Base-by-base conservation (phyloP, 2,113 vertebrate genomes). In the Melanerpes formicivorus region DNA sequence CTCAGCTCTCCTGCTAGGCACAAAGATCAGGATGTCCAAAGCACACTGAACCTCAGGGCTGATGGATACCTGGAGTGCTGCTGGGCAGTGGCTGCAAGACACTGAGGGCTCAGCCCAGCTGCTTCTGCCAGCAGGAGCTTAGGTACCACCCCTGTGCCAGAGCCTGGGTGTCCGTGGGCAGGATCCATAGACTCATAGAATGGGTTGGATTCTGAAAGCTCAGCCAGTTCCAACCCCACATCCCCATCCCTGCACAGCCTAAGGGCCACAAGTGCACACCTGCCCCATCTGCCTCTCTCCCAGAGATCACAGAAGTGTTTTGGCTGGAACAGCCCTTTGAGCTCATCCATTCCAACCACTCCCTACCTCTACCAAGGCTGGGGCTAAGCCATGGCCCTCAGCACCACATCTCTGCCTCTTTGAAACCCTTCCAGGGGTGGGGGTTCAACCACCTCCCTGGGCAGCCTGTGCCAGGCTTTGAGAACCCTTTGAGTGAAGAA, bases 81-180 rank as follows among this genome's bases (percentile, higher is more conserved):
- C 9, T 8, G 50, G 59, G 48, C 52, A n/a, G 2, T 0, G 29
- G 7, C 52, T 62, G 42, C n/a, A 66, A 77, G 42, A 46, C 48
- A 26, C 8, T 0, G 14, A 44, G 37, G 16, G 56, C 4, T 79
- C 29, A 0, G 44, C 21, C 10, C 2, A 0, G 17, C n/a, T 27
- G 5, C 54, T 66, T 62, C 63, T 82, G 37, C 19, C 67, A 56
- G 62, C 3, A 10, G 6, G 15, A 11, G 3, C 42, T 78, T 27
- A 52, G 37, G 25, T 27, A 3, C 40, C 71, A 75, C 15, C 66
- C 40, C 11, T 34, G 6, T 62, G 27, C 42, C 54, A 76, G 50
- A 13, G 18, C 67, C 29, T 54, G 60, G 18, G 14, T 77, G 22
- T 17, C 15, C 65, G 13, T 1, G 14, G 46, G 9, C 32, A 59